Evolutionary conservation across 2,888 invertebrate genomes (phyloP).

Genomic region (Cancer borealis): DNA sequence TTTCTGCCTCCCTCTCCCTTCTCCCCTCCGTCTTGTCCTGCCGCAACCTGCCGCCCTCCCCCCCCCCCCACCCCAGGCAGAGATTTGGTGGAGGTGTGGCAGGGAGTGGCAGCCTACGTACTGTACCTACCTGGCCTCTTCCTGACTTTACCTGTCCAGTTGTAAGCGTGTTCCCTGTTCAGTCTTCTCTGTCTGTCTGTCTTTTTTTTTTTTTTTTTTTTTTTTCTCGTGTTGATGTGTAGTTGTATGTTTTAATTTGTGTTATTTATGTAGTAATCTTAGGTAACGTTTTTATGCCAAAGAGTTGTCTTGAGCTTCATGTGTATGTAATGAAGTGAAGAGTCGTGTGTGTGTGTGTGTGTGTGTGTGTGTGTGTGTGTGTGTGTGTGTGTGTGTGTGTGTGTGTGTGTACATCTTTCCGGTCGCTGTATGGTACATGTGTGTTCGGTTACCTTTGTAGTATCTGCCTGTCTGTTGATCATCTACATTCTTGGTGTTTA

Average conservation of each 20-base stretch:
- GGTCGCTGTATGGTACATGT: not conserved
- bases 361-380: conserved; percentile 47
- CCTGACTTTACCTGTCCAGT: not conserved
- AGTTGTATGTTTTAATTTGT: too few species aligned
- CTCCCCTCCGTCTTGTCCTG: not conserved
- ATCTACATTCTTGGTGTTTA: not conserved
- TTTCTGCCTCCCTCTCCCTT: not conserved
- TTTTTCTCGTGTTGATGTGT: too few species aligned
- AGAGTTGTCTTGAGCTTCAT: too few species aligned
- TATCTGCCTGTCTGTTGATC: too few species aligned
- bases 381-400: conserved; percentile 43
- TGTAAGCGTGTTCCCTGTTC: not conserved
- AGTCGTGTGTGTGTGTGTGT: not conserved
- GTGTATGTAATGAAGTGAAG: too few species aligned
- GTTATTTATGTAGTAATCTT: too few species aligned
- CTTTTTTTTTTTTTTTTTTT: not conserved
- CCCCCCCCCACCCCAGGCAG: not conserved
- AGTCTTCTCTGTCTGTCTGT: not conserved
- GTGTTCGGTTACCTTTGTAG: too few species aligned
- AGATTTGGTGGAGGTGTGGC: not conserved
- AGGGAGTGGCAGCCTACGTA: conserved; percentile 24
- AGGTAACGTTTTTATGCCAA: too few species aligned
- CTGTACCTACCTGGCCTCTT: not conserved
- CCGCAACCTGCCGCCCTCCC: not conserved
- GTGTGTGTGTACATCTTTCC: not conserved